phyloP scores from a whole-genome alignment of 2,797 vertebrate genomes.

The Acanthiza pusilla region DNA sequence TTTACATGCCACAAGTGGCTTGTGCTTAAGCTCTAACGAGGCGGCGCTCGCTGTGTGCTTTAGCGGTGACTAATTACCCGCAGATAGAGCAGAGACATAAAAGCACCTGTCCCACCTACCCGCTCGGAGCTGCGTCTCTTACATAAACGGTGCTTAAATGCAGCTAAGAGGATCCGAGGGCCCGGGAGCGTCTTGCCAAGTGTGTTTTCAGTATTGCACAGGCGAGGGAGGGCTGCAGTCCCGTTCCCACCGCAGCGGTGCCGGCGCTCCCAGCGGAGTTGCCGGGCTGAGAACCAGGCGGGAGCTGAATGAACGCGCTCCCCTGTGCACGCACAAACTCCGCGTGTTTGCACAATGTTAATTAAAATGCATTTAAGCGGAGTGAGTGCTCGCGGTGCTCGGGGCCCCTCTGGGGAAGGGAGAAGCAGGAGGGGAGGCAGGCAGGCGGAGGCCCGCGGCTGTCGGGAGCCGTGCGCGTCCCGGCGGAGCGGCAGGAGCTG shows the following conservation, averaged over 20 bases:
- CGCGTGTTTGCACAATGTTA: constrained; percentile 55
- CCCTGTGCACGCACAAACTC: not conserved
- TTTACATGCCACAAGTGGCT: not conserved
- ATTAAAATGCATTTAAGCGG: constrained; percentile 66
- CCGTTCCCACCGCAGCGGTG: not conserved
- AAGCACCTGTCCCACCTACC: not conserved
- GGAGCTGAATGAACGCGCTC: not conserved
- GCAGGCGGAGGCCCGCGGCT: not conserved
- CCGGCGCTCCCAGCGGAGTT: not conserved
- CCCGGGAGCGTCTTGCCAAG: not conserved
- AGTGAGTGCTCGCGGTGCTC: constrained; percentile 47
- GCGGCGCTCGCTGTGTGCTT: not conserved
- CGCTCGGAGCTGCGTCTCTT: not conserved
- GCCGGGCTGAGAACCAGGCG: not conserved
- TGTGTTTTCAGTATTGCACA: not conserved
- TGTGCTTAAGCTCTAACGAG: not conserved
- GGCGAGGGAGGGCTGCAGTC: not conserved
- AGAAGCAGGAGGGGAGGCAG: not conserved
- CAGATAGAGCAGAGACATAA: not conserved
- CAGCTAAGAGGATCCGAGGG: not conserved
- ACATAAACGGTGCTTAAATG: not conserved
- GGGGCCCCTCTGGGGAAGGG: constrained; percentile 12
- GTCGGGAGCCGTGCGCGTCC: not conserved
- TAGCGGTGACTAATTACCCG: constrained; percentile 10
- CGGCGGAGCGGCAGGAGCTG: not conserved